A percentile compares a stretch with the other conserved stretches of the same genome.
Conservation (phyloP, 2,113 vertebrate species). For the Phodopus roborovskii region DNA sequence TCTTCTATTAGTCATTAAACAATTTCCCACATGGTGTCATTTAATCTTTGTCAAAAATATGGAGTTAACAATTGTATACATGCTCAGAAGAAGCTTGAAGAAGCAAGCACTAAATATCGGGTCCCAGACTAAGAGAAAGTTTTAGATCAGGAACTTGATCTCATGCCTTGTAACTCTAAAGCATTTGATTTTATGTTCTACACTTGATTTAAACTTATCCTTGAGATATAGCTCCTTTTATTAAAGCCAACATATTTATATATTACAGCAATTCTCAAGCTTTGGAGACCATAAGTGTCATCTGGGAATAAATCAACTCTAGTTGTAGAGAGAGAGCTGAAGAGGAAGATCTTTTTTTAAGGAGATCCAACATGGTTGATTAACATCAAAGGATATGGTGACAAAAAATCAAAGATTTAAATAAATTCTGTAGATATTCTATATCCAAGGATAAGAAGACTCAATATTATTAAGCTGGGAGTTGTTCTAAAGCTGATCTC, state of each 20-base stretch:
- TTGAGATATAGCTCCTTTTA: not conserved
- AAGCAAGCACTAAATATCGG: not conserved
- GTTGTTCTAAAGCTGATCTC: not conserved
- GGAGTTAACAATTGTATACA: not conserved
- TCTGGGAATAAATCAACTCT: not conserved
- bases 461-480: not conserved
- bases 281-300: not conserved
- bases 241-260: conserved; percentile 11
- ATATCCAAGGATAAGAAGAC: not conserved
- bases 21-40: not conserved
- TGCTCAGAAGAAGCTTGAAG: not conserved
- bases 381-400: not conserved
- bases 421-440: not conserved
- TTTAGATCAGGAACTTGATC: not conserved
- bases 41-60: conserved; percentile 8
- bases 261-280: not conserved
- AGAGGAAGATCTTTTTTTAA: not conserved
- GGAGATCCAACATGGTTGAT: not conserved
- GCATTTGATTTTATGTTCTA: conserved; percentile 39
- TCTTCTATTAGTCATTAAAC: not conserved
- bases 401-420: not conserved
- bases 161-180: not conserved
- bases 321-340: not conserved
- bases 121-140: not conserved
- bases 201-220: conserved; percentile 28